These are phyloP conservation scores for Rhopalosiphum padi DNA, from an alignment of 1,140 invertebrate genomes.

Conservation along the genomic window DNA sequence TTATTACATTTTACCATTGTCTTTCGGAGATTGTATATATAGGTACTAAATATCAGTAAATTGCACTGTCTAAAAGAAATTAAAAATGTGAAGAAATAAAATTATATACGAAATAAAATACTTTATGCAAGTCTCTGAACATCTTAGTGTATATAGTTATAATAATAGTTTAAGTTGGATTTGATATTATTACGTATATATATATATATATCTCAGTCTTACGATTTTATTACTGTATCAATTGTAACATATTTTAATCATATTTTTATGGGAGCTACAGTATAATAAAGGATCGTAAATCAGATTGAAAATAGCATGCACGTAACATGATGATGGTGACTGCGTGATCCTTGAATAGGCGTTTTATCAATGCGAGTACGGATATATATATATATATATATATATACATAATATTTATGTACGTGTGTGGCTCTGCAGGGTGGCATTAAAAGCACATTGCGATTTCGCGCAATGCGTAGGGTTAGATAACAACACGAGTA, in stretches of 20 bases:
- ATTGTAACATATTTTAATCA: not conserved
- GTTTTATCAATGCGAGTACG: not conserved
- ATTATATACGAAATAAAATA: not conserved
- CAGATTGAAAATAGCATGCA: slow-evolving; percentile 9
- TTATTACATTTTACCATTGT: not conserved
- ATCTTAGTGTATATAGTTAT: not conserved
- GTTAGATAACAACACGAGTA: slow-evolving; percentile 3
- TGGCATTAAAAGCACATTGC: not conserved
- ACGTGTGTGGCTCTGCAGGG: not conserved
- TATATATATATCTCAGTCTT: not conserved
- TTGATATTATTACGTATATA: not conserved
- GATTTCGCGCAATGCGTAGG: not conserved
- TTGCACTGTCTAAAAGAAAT: not conserved
- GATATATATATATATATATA: not conserved
- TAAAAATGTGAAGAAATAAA: not conserved
- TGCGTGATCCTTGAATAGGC: not conserved
- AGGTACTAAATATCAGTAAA: not conserved
- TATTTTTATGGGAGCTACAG: slow-evolving; percentile 8
- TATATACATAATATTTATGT: not conserved
- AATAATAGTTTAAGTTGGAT: not conserved
- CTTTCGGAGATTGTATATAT: not conserved
- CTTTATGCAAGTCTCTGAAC: not conserved
- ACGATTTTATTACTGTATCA: not conserved
- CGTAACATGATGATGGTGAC: not conserved
- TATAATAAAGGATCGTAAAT: slow-evolving; percentile 6